A percentile compares a stretch with the other conserved stretches of the same genome.
Conservation (phyloP, 2,113 vertebrate genomes). For the Psittacus erithacus region DNA sequence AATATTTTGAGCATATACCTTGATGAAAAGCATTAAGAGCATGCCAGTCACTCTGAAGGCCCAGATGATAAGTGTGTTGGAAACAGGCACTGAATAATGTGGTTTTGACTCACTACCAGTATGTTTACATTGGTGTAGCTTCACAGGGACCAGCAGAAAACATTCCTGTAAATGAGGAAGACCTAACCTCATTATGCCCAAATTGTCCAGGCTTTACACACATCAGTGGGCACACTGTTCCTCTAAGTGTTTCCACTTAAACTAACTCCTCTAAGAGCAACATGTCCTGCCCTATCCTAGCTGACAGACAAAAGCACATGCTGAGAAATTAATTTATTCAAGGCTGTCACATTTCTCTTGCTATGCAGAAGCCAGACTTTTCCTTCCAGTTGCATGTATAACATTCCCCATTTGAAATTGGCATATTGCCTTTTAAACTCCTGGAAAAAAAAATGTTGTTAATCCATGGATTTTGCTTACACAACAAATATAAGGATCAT, state of each 20-base stretch:
- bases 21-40: neutral
- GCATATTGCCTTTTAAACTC: neutral
- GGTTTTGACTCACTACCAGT: neutral
- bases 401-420: slow-evolving; percentile 1
- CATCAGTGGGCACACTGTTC: neutral
- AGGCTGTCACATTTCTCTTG: neutral
- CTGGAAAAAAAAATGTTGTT: neutral
- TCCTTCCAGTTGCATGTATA: neutral
- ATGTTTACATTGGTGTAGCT: neutral
- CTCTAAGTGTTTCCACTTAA: neutral
- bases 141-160: neutral
- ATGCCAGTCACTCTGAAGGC: neutral
- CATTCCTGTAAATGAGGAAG: neutral
- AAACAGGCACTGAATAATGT: neutral
- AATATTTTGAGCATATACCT: neutral
- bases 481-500: neutral
- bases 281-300: neutral
- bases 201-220: neutral
- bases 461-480: neutral
- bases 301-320: slow-evolving; percentile 1
- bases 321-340: slow-evolving; percentile 1
- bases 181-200: neutral
- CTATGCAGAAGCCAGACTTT: neutral
- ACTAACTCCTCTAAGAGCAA: neutral
- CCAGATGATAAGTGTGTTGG: neutral